These are phyloP conservation scores for Thera britannica DNA, from an alignment of 2,888 invertebrate species.

Conservation along the genomic window DNA sequence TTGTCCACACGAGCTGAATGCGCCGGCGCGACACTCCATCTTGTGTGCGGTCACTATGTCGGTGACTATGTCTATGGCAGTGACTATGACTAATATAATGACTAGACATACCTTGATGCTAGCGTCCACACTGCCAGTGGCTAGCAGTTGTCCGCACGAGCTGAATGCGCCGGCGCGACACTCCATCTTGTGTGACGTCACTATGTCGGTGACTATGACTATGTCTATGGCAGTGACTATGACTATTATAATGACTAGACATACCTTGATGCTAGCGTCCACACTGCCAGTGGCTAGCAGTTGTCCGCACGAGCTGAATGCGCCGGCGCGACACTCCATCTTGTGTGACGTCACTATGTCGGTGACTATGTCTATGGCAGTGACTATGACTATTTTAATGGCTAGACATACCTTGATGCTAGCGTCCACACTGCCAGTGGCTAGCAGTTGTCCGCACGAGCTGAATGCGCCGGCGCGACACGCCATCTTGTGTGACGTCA, in stretches of 20 bases:
- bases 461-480: conserved; percentile 99
- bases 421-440: conserved; percentile 99
- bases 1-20: too few species aligned
- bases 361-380: not conserved
- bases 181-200: conserved; percentile 97
- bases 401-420: conserved; percentile 92
- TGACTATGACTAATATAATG: too few species aligned
- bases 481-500: conserved; percentile 98
- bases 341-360: conserved; percentile 93
- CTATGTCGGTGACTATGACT: too few species aligned
- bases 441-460: conserved; percentile 96
- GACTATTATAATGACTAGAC: too few species aligned
- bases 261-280: too few species aligned
- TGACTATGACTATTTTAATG: not conserved
- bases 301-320: conserved; percentile 92
- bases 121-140: conserved; percentile 99
- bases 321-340: conserved; percentile 97
- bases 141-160: conserved; percentile 96
- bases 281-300: too few species aligned
- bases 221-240: too few species aligned
- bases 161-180: conserved; percentile 99
- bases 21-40: conserved; percentile 84
- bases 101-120: conserved; percentile 92
- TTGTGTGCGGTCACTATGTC: too few species aligned
- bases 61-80: too few species aligned